A percentile compares a stretch with the other conserved stretches of the same genome.
These are phyloP conservation scores for Sprattus sprattus DNA, from an alignment of 2,113 vertebrate genomes.

Conservation along the genomic window DNA sequence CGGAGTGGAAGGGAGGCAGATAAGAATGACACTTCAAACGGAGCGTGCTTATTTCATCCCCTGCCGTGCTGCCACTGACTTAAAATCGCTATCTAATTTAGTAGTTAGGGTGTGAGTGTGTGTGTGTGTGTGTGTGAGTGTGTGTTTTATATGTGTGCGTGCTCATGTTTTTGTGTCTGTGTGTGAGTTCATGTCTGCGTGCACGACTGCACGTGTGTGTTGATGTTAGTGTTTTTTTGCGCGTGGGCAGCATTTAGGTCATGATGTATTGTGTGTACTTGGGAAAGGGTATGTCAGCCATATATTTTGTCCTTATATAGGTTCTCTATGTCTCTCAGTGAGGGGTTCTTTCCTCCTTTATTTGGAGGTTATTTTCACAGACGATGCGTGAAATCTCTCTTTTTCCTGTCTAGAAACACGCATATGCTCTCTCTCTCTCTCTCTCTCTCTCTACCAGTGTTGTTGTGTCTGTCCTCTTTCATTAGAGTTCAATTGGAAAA, in stretches of 20 bases:
- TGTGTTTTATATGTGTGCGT: background rate
- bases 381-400: background rate
- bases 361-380: background rate
- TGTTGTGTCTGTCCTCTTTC: conserved; percentile 49
- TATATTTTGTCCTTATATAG: too few relatives aligned
- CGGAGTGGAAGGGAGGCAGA: background rate
- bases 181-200: background rate
- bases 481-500: conserved; percentile 48
- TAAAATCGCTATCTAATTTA: conserved; percentile 32
- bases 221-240: background rate
- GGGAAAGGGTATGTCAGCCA: too few relatives aligned
- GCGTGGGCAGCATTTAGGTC: background rate
- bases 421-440: background rate
- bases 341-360: background rate
- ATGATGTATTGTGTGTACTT: background rate
- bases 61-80: conserved; percentile 15
- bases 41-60: background rate
- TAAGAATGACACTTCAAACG: conserved; percentile 9
- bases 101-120: background rate
- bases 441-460: background rate
- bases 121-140: conserved; percentile 2
- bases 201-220: conserved; percentile 20
- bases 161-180: background rate
- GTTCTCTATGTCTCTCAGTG: too few relatives aligned
- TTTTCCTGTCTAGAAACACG: background rate